phyloP scores from a whole-genome alignment of 2,113 vertebrate species.

The Machaerirhynchus nigripectus region DNA sequence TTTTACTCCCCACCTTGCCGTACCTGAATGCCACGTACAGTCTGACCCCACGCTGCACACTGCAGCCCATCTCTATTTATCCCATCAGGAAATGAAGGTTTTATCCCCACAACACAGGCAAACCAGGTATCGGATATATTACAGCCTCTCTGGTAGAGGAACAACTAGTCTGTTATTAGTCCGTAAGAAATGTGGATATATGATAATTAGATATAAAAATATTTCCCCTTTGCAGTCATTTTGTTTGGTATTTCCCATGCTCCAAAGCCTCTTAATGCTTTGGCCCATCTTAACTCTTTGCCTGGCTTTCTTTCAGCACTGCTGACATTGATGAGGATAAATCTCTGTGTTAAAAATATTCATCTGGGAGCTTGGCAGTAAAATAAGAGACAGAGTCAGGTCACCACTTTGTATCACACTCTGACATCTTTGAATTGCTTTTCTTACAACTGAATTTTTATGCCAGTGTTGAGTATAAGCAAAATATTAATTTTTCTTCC shows the following conservation, averaged over 20 bases:
- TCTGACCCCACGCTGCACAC: not conserved
- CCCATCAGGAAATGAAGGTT: slow-evolving; percentile 7
- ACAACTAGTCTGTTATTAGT: not conserved
- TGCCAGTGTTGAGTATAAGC: not conserved
- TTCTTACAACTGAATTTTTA: not conserved
- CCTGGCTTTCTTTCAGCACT: not conserved
- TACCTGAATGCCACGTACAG: not conserved
- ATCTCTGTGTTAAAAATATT: not conserved
- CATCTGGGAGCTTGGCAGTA: not conserved
- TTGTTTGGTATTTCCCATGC: not conserved
- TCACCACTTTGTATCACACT: not conserved
- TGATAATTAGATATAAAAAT: not conserved
- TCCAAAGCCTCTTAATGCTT: not conserved
- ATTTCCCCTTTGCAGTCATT: not conserved
- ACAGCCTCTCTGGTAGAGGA: not conserved
- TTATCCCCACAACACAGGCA: not conserved
- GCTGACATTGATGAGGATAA: not conserved
- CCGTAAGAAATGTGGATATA: not conserved
- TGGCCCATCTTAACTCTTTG: not conserved
- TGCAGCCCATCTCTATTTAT: slow-evolving; percentile 24
- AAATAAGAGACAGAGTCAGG: not conserved
- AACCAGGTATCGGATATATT: not conserved
- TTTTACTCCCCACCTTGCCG: not conserved
- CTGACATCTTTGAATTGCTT: not conserved
- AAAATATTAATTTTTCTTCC: not conserved